Percentiles rank a stretch among this genome's conserved stretches.
Conservation (phyloP, 2,888 invertebrate genomes). For the Drosophila pseudotalamancana region DNA sequence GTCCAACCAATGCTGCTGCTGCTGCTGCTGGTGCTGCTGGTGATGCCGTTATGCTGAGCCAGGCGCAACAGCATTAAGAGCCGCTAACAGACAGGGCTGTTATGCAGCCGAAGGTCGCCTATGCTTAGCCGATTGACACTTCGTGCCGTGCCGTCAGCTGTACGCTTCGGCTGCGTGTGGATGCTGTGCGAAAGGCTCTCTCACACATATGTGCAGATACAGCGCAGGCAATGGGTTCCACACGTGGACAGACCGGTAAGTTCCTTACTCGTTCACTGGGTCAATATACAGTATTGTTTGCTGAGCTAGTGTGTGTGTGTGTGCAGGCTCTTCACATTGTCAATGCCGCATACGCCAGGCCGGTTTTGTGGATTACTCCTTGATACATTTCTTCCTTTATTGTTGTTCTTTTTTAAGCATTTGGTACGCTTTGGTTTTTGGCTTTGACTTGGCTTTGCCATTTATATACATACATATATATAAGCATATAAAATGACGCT, state of each 20-base stretch:
- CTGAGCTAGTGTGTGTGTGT: constrained; percentile 8
- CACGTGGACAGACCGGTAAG: constrained; percentile 22
- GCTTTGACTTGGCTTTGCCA: constrained; percentile 37
- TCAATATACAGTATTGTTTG: constrained; percentile 71
- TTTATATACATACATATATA: constrained; percentile 31
- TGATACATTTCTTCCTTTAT: constrained; percentile 32
- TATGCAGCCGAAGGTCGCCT: constrained; percentile 25
- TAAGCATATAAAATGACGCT: constrained; percentile 11
- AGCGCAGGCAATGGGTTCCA: constrained; percentile 52
- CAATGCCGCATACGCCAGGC: constrained; percentile 56
- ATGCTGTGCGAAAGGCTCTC: constrained; percentile 42
- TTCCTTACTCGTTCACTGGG: constrained; percentile 79
- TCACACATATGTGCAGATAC: constrained; percentile 57
- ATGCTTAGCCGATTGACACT: constrained; percentile 16
- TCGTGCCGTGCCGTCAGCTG: constrained; percentile 26
- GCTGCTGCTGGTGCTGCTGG: constrained; percentile 26
- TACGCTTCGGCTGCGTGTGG: constrained; percentile 47
- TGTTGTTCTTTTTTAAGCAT: constrained; percentile 15
- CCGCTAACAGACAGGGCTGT: constrained; percentile 45
- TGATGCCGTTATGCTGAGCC: constrained; percentile 10
- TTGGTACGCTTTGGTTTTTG: constrained; percentile 18
- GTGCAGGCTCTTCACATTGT: constrained; percentile 27
- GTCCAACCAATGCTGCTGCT: constrained; percentile 48
- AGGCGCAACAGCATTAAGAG: constrained; percentile 63
- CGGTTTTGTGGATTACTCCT: constrained; percentile 69